These are phyloP conservation scores for Rhagonycha fulva DNA, from an alignment of 2,888 invertebrate genomes.

Conservation along the genomic window DNA sequence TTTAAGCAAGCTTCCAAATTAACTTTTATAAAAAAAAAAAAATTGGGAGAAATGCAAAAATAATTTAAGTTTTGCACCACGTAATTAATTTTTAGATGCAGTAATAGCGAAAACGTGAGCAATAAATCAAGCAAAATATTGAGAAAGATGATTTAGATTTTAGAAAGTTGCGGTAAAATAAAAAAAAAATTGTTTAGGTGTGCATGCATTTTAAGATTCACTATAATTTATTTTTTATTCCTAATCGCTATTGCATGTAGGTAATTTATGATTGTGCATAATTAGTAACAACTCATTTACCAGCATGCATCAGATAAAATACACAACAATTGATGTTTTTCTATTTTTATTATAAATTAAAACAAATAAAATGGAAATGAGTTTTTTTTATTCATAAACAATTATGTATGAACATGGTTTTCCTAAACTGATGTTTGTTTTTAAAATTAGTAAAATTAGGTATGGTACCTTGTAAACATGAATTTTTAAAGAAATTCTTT, in stretches of 20 bases:
- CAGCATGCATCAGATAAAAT: neutral
- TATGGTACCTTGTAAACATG: too few species aligned
- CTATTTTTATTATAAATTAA: neutral
- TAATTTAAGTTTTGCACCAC: neutral
- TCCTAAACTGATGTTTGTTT: neutral
- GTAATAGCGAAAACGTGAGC: neutral
- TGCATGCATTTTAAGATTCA: neutral
- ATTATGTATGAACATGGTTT: neutral
- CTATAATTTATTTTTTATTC: neutral
- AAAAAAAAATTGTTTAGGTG: neutral
- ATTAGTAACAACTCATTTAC: too few species aligned
- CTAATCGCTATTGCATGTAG: neutral
- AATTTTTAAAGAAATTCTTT: too few species aligned
- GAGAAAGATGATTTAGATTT: neutral
- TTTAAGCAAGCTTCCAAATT: neutral
- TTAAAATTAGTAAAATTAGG: too few species aligned
- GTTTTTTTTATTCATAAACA: neutral
- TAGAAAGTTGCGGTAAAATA: neutral
- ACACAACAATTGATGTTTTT: neutral
- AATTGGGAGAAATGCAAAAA: neutral
- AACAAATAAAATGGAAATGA: neutral
- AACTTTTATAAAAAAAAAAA: neutral
- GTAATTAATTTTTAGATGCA: neutral
- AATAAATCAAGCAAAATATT: neutral
- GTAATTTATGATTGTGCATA: neutral